Evolutionary conservation across 2,888 invertebrate species (phyloP).

Genomic region (Brachypalpus laphriformis): DNA sequence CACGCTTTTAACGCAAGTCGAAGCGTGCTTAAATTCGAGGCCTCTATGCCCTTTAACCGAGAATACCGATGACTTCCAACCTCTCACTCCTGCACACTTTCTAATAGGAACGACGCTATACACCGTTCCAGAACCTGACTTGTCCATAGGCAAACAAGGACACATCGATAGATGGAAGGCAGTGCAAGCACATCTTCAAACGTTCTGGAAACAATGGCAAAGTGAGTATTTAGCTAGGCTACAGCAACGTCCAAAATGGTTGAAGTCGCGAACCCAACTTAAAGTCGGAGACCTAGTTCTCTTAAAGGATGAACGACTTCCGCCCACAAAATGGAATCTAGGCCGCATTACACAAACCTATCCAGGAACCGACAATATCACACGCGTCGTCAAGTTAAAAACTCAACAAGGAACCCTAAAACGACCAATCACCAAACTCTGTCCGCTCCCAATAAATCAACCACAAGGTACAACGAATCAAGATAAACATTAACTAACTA

Average conservation of each 20-base stretch:
- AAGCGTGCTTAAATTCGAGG: constrained; percentile 73
- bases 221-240: too few species aligned
- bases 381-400: not conserved
- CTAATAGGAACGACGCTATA: not conserved
- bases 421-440: not conserved
- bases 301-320: not conserved
- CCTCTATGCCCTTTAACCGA: constrained; percentile 23
- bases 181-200: not conserved
- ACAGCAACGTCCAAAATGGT: too few species aligned
- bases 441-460: not conserved
- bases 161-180: constrained; percentile 2
- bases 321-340: not conserved
- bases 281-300: not conserved
- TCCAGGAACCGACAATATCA: not conserved
- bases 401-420: not conserved
- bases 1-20: constrained; percentile 68
- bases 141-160: constrained; percentile 7
- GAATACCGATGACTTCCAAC: not conserved
- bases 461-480: not conserved
- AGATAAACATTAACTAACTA: not conserved
- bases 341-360: not conserved
- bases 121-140: not conserved
- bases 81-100: not conserved
- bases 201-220: constrained; percentile 2
- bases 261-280: too few species aligned